These are phyloP conservation scores for Fragum sueziense DNA, from an alignment of 2,888 invertebrate genomes.

Conservation along the genomic window DNA sequence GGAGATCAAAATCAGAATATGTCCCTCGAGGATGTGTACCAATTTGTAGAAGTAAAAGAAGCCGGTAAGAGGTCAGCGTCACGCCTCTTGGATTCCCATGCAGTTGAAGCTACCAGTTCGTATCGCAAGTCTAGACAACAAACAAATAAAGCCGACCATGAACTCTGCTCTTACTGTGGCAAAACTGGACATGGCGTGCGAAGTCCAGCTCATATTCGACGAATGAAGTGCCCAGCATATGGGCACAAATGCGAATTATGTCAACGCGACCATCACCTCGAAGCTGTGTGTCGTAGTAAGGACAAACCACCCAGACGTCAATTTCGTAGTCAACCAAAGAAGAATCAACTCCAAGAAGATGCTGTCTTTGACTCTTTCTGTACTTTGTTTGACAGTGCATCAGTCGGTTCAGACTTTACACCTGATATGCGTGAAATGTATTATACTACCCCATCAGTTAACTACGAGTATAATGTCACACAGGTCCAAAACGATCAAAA, in stretches of 20 bases:
- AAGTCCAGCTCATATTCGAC: conserved; percentile 33
- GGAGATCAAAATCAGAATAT: conserved; percentile 47
- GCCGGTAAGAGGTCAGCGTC: conserved; percentile 61
- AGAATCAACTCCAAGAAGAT: conserved; percentile 35
- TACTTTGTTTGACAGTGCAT: conserved; percentile 3
- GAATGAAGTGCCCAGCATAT: conserved; percentile 57
- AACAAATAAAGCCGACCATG: neutral
- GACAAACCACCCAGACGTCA: conserved; percentile 14
- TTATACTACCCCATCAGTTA: too few relatives aligned
- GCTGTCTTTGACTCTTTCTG: conserved; percentile 22
- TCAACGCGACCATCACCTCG: conserved; percentile 48
- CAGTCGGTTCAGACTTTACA: conserved; percentile 56
- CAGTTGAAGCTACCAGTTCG: conserved; percentile 40
- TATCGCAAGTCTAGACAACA: neutral
- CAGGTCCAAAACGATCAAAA: too few relatives aligned
- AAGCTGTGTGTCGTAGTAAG: conserved; percentile 51
- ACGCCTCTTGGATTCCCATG: conserved; percentile 44
- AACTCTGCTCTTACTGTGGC: conserved; percentile 45
- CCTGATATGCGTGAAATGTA: too few relatives aligned
- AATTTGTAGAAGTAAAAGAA: conserved; percentile 62
- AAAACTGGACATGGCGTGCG: conserved; percentile 58
- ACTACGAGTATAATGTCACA: too few relatives aligned
- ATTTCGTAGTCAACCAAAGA: neutral
- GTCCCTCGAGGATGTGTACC: conserved; percentile 52
- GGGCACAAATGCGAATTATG: conserved; percentile 54